A percentile compares a stretch with the other conserved stretches of the same genome.
Conservation (phyloP, 1,140 invertebrate species). For the Schlechtendalia chinensis region DNA sequence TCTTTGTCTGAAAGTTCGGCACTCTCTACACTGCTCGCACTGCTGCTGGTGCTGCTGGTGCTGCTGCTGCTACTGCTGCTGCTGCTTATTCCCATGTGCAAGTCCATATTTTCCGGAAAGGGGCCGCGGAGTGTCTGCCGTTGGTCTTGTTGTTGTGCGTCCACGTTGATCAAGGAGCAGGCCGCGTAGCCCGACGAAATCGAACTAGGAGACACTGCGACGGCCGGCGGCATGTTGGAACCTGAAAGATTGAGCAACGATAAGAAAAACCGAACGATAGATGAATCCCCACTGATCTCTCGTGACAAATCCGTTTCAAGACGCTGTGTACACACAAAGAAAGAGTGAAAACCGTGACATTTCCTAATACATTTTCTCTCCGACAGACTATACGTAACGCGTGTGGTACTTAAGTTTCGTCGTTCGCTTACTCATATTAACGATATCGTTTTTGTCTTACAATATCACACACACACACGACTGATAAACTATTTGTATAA, state of each 20-base stretch:
- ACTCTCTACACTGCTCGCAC: slow-evolving; percentile 51
- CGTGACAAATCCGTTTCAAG: background rate
- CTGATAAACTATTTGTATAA: too few relatives aligned
- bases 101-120: slow-evolving; percentile 22
- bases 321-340: background rate
- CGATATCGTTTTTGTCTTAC: background rate
- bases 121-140: slow-evolving; percentile 3
- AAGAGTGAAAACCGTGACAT: background rate
- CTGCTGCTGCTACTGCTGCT: slow-evolving; percentile 34
- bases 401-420: background rate
- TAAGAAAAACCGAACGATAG: too few relatives aligned
- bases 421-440: too few relatives aligned
- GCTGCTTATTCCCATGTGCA: slow-evolving; percentile 42
- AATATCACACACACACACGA: too few relatives aligned
- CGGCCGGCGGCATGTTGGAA: slow-evolving; percentile 17
- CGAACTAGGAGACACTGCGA: slow-evolving; percentile 9
- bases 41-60: slow-evolving; percentile 49
- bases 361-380: background rate
- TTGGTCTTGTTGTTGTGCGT: slow-evolving; percentile 12
- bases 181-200: slow-evolving; percentile 40
- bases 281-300: background rate
- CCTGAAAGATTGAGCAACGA: background rate
- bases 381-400: background rate
- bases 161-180: slow-evolving; percentile 2
- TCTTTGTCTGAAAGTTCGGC: slow-evolving; percentile 66